Percentiles rank a stretch among this genome's conserved stretches.
phyloP scores from a whole-genome alignment of 2,113 vertebrate species.

The Sinocyclocheilus anshuiensis region DNA sequence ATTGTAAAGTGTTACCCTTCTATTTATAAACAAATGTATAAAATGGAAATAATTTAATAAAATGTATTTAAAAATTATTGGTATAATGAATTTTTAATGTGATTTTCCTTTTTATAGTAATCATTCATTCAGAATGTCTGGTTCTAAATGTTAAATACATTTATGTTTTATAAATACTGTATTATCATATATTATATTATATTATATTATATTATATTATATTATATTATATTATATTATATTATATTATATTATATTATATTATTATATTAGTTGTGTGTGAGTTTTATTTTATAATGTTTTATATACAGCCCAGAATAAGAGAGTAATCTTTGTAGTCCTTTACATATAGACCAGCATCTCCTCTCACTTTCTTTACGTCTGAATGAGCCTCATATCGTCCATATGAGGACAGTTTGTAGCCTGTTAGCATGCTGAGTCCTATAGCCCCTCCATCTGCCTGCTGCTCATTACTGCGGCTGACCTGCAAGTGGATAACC shows the following conservation, averaged over 20 bases:
- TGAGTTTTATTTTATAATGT: not conserved
- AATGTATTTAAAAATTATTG: too few relatives aligned
- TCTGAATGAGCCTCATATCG: not conserved
- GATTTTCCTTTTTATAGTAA: too few relatives aligned
- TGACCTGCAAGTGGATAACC: constrained; percentile 38
- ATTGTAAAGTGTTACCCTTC: too few relatives aligned
- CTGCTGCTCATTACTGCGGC: constrained; percentile 35
- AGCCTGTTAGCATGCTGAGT: constrained; percentile 21
- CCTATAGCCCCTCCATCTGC: constrained; percentile 43
- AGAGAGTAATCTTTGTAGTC: not conserved
- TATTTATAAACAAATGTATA: too few relatives aligned
- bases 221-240: too few relatives aligned
- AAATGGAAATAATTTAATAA: too few relatives aligned
- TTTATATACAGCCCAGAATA: not conserved
- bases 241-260: too few relatives aligned
- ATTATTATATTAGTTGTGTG: not conserved
- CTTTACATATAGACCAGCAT: not conserved
- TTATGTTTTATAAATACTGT: too few relatives aligned
- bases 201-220: not conserved
- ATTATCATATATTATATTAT: too few relatives aligned
- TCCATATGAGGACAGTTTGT: constrained; percentile 3
- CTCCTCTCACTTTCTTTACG: not conserved
- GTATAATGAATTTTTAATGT: too few relatives aligned
- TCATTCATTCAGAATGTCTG: too few relatives aligned
- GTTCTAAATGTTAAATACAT: too few relatives aligned